Percentiles rank a stretch among this genome's conserved stretches.
Evolutionary conservation across 2,888 invertebrate species (phyloP).

Genomic region (Troides aeacus): DNA sequence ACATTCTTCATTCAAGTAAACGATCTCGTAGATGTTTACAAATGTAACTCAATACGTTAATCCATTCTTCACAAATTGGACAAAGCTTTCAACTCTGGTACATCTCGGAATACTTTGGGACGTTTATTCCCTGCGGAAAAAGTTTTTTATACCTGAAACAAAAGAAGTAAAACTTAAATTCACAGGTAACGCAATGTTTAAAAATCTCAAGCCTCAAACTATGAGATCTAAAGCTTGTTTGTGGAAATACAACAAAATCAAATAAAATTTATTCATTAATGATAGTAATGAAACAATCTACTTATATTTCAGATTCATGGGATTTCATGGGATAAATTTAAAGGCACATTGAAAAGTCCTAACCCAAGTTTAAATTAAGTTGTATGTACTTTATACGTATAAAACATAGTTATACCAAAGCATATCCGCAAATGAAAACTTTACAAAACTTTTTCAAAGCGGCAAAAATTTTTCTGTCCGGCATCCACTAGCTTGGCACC

Average conservation of each 20-base stretch:
- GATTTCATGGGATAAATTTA: constrained; percentile 9
- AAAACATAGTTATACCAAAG: constrained; percentile 21
- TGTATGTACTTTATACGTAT: constrained; percentile 21
- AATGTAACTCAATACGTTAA: not conserved
- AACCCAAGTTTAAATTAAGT: constrained; percentile 22
- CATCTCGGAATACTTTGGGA: constrained; percentile 1
- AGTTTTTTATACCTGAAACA: constrained; percentile 25
- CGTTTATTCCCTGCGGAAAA: constrained; percentile 7
- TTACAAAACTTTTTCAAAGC: constrained; percentile 21
- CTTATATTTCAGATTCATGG: not conserved
- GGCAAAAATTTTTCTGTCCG: constrained; percentile 25
- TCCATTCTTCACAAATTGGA: constrained; percentile 15
- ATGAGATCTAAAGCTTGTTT: not conserved
- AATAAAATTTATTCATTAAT: not conserved
- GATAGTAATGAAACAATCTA: not conserved
- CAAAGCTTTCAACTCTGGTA: constrained; percentile 7
- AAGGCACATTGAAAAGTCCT: constrained; percentile 2
- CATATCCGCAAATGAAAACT: constrained; percentile 27
- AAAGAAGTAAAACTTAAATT: constrained; percentile 20
- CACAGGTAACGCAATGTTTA: constrained; percentile 1
- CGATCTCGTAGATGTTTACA: not conserved
- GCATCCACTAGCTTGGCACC: constrained; percentile 38
- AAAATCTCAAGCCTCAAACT: not conserved
- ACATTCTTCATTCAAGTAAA: constrained; percentile 1
- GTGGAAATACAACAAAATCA: constrained; percentile 9